phyloP scores from a whole-genome alignment of 1,140 invertebrate species.

The Drosophila santomea region DNA sequence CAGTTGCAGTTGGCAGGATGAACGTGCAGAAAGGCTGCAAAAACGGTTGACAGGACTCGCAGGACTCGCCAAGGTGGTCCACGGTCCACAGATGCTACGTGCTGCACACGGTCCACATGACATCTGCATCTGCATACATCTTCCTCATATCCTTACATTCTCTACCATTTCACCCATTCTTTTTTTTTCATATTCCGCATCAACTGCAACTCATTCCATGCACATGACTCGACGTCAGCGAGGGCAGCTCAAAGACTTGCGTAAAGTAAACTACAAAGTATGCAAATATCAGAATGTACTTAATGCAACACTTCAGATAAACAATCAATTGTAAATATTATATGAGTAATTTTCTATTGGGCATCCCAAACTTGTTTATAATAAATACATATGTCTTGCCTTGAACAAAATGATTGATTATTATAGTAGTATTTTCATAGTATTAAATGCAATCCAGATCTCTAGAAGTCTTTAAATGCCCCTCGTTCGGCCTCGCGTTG shows the following conservation, averaged over 20 bases:
- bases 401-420: no score
- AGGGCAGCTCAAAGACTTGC: conserved; percentile 3
- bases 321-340: no score
- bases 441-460: no score
- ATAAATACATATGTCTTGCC: not conserved
- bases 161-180: conserved; percentile 35
- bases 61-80: conserved; percentile 47
- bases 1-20: conserved; percentile 46
- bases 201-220: conserved; percentile 49
- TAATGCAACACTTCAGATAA: no score
- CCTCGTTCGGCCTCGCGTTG: conserved; percentile 32
- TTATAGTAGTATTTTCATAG: no score
- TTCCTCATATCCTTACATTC: conserved; percentile 19
- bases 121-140: conserved; percentile 60
- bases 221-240: conserved; percentile 24
- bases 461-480: not conserved
- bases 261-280: no score
- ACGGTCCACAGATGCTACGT: conserved; percentile 47
- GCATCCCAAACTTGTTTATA: not conserved
- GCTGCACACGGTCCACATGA: conserved; percentile 68
- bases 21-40: conserved; percentile 41
- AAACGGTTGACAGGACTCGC: conserved; percentile 7
- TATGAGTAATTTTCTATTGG: no score
- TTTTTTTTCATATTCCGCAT: conserved; percentile 41
- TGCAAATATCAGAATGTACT: no score